Evolutionary conservation across 2,113 vertebrate species (phyloP), one percentile per base, ranked within the genome.

Genomic region (Ornithorhynchus anatinus): DNA sequence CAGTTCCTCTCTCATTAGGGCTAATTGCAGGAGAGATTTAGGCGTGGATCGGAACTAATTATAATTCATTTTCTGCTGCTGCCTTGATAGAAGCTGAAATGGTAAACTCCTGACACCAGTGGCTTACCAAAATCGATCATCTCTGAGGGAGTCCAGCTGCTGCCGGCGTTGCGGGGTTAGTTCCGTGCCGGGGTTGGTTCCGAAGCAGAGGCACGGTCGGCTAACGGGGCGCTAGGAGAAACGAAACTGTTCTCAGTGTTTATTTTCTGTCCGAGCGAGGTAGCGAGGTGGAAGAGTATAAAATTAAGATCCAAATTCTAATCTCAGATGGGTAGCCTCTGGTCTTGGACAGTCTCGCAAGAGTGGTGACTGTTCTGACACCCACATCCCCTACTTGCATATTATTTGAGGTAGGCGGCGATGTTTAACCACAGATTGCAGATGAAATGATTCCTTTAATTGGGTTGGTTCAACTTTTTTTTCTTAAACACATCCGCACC

Each of bases 361-460:
- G 29, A 66, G 22, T 33, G 45, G n/a, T n/a, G n/a, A 11, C 32
- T 47, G 2, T 50, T 8, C 11, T 6, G 62, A 11, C 62, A 19
- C 68, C 44, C 5, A 1, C 50, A 86, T 72, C 48, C 25, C 78
- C 72, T 87, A 87, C 77, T 86, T 79, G 52, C 76, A 29, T 57
- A 5, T 23, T 62, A 57, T 47, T 76, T 57, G 60, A 82, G 84
- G 68, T 83, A 81, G 86, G 84, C 67, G 74, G 70, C 81, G 63
- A 77, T 70, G 77, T 73, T 70, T 71, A 81, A 79, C 75, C 72
- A 29, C 70, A 31, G 47, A 84, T 89, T 85, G 83, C 82, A 88
- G 82, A 89, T 78, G 76, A 76, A 64, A 62, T 56, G 69, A 69
- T 69, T 35, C 54, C 62, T 60, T 51, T 72, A 51, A 47, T 76